Conservation (phyloP, 2,797 vertebrate species). For the Microctenopoma lineatum region DNA sequence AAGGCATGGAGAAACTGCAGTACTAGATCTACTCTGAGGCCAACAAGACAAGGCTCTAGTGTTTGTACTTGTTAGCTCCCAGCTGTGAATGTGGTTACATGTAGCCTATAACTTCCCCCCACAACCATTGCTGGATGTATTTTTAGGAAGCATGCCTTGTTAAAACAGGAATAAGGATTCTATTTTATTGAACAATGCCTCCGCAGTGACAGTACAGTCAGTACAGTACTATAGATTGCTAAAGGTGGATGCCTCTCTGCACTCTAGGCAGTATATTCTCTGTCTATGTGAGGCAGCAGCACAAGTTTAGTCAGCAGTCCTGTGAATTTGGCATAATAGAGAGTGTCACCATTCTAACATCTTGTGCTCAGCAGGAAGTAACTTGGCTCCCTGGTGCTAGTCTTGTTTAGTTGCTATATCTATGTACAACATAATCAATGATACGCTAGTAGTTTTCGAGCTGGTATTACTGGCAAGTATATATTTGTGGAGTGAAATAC, state of each 20-base stretch:
- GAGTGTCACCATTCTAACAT: slow-evolving; percentile 72
- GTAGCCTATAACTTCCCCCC: slow-evolving; percentile 45
- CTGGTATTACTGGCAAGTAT: slow-evolving; percentile 53
- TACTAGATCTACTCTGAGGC: slow-evolving; percentile 56
- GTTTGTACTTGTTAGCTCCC: slow-evolving; percentile 53
- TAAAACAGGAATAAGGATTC: slow-evolving; percentile 56
- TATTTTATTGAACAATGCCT: slow-evolving; percentile 47
- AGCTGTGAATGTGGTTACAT: slow-evolving; percentile 56
- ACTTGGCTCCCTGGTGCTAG: slow-evolving; percentile 61
- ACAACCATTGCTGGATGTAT: slow-evolving; percentile 48
- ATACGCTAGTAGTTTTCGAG: slow-evolving; percentile 58
- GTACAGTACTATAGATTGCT: slow-evolving; percentile 42
- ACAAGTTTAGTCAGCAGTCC: slow-evolving; percentile 68
- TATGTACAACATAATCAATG: slow-evolving; percentile 57
- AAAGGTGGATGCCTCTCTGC: slow-evolving; percentile 48
- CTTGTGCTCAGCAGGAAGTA: slow-evolving; percentile 76
- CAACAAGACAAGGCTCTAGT: slow-evolving; percentile 53
- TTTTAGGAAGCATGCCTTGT: slow-evolving; percentile 60
- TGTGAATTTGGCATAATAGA: slow-evolving; percentile 67
- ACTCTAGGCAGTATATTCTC: slow-evolving; percentile 38
- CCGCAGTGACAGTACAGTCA: slow-evolving; percentile 46
- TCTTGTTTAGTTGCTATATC: slow-evolving; percentile 60
- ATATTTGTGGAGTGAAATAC: slow-evolving; percentile 59
- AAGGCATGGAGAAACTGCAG: slow-evolving; percentile 49
- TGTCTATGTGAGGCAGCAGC: slow-evolving; percentile 49